Evolutionary conservation across 1,140 invertebrate genomes (phyloP), one percentile per base, ranked within the genome.

Genomic region (Drosophila bifasciata): DNA sequence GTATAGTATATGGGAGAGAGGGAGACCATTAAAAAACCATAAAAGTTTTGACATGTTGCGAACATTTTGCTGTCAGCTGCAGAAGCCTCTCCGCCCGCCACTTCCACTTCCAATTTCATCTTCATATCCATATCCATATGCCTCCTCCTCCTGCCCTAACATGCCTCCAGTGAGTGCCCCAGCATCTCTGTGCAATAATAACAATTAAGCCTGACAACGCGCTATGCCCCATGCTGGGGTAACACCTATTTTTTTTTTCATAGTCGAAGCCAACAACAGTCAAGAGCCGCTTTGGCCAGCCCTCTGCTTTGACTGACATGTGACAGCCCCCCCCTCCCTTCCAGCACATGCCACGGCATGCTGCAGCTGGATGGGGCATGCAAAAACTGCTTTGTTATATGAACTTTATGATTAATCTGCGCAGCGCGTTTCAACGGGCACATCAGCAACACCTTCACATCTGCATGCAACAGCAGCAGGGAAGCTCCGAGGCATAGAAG

Each of bases 61-160:
- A 77, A 78, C 76, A 78, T 78, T 78, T 78, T 43, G 75, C 76
- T 78, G 75, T 78, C 76, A 78, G 76, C 75, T 78, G 53, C 76
- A 78, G 62, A 60, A 76, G 72, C 72, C 40, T 60, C 71, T 50
- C 23, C 36, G 59, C 40, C 23, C 36, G 59, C 40, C 36, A 39
- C 59, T 55, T 28, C 40, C 36, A 50, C 59, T 28, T 28, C 39
- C 57, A 60, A 23, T 49, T 23, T 19, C 58, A 25, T 7, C 49
- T 9, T 16, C 8, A 52, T 52, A 21, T 21, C 19, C 19, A 21
- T n/a, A n/a, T n/a, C n/a, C n/a, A n/a, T n/a, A n/a, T 21, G 19
- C 19, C 19, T 21, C 19, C 3, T 21, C 19, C 19, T 19, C 19
- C 1, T 19, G n/a, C n/a, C 19, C 19, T 21, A n/a, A n/a, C 57